Percentiles rank a stretch among this genome's conserved stretches.
These are phyloP conservation scores for Pyrocephalus nanus DNA, from an alignment of 2,797 vertebrate species.

Conservation along the genomic window DNA sequence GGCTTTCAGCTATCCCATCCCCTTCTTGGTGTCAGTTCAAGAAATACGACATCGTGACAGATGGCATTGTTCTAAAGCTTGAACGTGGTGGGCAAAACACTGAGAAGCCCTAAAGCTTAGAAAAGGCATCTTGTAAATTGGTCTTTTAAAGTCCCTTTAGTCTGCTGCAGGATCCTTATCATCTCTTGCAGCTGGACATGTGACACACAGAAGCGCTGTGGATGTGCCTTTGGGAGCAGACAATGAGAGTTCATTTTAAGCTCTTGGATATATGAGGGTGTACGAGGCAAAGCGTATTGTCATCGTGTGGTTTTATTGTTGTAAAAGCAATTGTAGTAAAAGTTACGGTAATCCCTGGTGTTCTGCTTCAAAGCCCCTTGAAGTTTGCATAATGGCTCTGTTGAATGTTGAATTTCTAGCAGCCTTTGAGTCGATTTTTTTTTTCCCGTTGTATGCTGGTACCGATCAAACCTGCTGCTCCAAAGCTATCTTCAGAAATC, in stretches of 20 bases:
- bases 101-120: not conserved
- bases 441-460: not conserved
- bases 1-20: not conserved
- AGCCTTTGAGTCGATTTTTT: not conserved
- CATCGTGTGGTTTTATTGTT: not conserved
- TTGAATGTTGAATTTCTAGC: not conserved
- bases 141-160: not conserved
- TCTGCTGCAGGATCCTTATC: not conserved
- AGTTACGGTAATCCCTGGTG: not conserved
- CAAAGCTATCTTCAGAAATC: not conserved
- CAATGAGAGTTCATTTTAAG: not conserved
- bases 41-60: not conserved
- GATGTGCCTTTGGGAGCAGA: not conserved
- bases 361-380: constrained; percentile 1
- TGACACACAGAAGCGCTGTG: not conserved
- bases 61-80: not conserved
- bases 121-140: not conserved
- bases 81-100: not conserved
- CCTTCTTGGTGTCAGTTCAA: not conserved
- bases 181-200: not conserved
- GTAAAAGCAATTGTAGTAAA: not conserved
- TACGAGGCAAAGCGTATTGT: not conserved
- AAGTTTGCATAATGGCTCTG: not conserved
- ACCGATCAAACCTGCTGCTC: not conserved
- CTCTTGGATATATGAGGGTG: not conserved